phyloP scores from a whole-genome alignment of 2,797 vertebrate species.

The Sebastes miniatus region DNA sequence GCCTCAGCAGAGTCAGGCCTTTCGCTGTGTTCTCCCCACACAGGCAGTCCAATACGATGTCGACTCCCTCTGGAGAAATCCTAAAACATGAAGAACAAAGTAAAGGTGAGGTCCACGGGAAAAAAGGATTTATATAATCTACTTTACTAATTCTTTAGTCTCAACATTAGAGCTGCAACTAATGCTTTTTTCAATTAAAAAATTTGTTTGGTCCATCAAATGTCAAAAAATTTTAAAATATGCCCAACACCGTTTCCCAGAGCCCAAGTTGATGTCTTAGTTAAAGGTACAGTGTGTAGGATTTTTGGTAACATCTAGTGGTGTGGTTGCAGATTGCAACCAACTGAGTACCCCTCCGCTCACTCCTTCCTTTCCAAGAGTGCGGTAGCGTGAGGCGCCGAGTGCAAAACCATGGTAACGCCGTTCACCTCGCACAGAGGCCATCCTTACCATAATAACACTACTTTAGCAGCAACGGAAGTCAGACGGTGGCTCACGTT shows the following conservation, averaged over 20 bases:
- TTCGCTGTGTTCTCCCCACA: constrained; percentile 98
- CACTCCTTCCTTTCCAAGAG: too few species aligned
- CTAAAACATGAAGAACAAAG: constrained; percentile 72
- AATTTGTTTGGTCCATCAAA: too few species aligned
- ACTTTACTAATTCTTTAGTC: not conserved
- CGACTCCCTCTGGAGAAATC: constrained; percentile 95
- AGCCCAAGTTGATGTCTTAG: too few species aligned
- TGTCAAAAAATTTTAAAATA: fast-evolving
- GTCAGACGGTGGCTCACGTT: too few species aligned
- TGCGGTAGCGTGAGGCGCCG: fast-evolving
- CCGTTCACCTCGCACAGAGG: too few species aligned
- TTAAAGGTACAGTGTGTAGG: too few species aligned
- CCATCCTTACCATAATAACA: too few species aligned
- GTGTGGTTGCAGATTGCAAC: too few species aligned
- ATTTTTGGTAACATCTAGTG: too few species aligned
- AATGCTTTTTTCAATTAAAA: too few species aligned
- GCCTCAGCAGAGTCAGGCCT: constrained; percentile 93
- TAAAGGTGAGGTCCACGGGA: not conserved
- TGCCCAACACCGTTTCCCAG: not conserved
- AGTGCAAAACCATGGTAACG: too few species aligned
- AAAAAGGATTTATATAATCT: not conserved
- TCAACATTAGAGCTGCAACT: not conserved
- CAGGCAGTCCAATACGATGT: constrained; percentile 95
- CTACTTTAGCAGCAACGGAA: fast-evolving
- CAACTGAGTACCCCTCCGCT: too few species aligned